Base-by-base conservation (phyloP, 1,140 invertebrate genomes). In the Forficula auricularia region DNA sequence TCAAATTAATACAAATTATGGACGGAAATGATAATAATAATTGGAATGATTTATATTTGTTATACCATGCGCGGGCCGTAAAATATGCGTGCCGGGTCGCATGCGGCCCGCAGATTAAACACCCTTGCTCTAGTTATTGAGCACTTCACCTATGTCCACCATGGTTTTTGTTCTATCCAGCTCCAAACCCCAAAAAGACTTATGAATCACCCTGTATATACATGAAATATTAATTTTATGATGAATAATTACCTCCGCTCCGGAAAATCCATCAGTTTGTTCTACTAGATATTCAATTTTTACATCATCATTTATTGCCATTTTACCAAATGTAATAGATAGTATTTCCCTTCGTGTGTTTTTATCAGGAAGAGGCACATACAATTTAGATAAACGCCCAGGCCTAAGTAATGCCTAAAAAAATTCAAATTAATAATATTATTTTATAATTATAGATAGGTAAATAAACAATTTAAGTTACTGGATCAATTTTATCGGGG, bases 401-500 rank as follows among this genome's bases (percentile, higher is more conserved):
- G 86, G 86, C 48, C 89, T 65, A 15, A 94, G 56, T 8, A 95
- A 62, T 1, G 89, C 90, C 71, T 80, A 49, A 13, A 59, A 55
- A n/a, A 9, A 37, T 8, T 16, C n/a, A 13, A 12, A n/a, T 30
- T 18, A 4, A 13, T 16, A 14, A 40, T 7, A 41, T 33, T 41
- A 16, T 18, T 15, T 8, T 16, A 16, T 27, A 3, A 12, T 19
- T 14, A 12, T 27, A 40, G 1, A 13, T n/a, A 40, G 38, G 12
- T 12, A 40, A 20, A 36, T 16, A 36, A 13, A 13, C 12, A 43
- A 14, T 39, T 36, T 6, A 14, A 16, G 12, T 44, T 60, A 78
- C 76, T 52, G 79, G 78, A 57, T 96, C 90, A 42, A 96, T 82
- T 59, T 77, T 75, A 63, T 92, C 86, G 0, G 89, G 90, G 48